Percentiles rank a stretch among this genome's conserved stretches.
These are phyloP conservation scores for Littorina saxatilis DNA, from an alignment of 1,140 invertebrate genomes.

Conservation along the genomic window DNA sequence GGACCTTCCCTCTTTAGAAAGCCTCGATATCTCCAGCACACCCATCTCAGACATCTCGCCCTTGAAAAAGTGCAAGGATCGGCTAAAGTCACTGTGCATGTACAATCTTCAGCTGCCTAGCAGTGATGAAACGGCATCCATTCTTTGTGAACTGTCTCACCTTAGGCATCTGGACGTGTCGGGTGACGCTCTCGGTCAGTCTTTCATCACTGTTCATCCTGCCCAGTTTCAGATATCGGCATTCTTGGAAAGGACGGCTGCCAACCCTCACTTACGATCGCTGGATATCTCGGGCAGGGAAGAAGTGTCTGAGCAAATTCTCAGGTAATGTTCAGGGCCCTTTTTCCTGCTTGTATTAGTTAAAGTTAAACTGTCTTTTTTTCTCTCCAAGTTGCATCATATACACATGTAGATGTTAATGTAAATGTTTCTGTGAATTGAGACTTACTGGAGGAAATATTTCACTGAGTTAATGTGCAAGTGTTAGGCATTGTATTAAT, in stretches of 20 bases:
- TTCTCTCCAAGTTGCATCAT: too few relatives aligned
- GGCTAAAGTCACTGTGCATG: slow-evolving; percentile 81
- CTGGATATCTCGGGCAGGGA: slow-evolving; percentile 85
- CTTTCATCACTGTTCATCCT: slow-evolving; percentile 75
- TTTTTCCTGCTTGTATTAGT: too few relatives aligned
- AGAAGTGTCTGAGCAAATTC: slow-evolving; percentile 78
- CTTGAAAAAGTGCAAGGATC: slow-evolving; percentile 80
- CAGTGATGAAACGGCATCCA: slow-evolving; percentile 76
- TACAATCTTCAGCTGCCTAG: slow-evolving; percentile 81
- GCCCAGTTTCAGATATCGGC: slow-evolving; percentile 76
- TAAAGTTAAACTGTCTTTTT: too few relatives aligned
- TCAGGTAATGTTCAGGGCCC: slow-evolving; percentile 69
- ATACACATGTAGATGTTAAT: too few relatives aligned
- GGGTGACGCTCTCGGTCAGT: slow-evolving; percentile 76
- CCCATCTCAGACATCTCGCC: slow-evolving; percentile 83
- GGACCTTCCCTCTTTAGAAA: slow-evolving; percentile 83
- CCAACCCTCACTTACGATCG: slow-evolving; percentile 81
- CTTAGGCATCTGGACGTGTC: slow-evolving; percentile 83
- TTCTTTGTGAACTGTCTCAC: slow-evolving; percentile 80
- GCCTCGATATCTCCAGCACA: slow-evolving; percentile 84
- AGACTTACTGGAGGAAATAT: too few relatives aligned
- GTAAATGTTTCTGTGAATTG: too few relatives aligned
- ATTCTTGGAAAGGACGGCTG: slow-evolving; percentile 76
- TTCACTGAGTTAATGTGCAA: too few relatives aligned
- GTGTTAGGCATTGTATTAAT: too few relatives aligned